phyloP scores from a whole-genome alignment of 2,888 invertebrate species.

The Eristalis pertinax region DNA sequence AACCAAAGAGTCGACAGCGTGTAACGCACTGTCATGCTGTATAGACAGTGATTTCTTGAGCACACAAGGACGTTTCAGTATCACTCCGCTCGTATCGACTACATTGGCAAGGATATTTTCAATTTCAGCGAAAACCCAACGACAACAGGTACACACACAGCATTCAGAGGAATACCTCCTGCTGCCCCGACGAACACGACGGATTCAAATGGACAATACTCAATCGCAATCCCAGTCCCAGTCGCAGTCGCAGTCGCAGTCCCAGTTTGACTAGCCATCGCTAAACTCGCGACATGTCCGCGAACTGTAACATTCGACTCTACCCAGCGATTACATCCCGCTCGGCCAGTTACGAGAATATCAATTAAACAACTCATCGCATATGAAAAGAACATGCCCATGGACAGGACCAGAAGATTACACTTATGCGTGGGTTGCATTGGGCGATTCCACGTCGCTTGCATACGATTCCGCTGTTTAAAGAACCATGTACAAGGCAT shows the following conservation, averaged over 20 bases:
- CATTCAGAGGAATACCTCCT: conserved; percentile 62
- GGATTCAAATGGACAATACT: conserved; percentile 22
- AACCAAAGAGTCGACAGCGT: background rate
- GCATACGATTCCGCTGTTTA: conserved; percentile 26
- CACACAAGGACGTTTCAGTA: conserved; percentile 49
- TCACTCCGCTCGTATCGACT: background rate
- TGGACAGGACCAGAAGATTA: conserved; percentile 48
- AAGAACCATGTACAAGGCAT: conserved; percentile 47
- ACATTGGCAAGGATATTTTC: conserved; percentile 23
- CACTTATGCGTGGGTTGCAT: conserved; percentile 55
- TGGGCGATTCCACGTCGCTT: conserved; percentile 28
- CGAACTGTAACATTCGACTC: conserved; percentile 61
- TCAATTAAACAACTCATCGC: conserved; percentile 69
- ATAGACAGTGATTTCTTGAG: background rate
- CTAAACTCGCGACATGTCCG: conserved; percentile 53
- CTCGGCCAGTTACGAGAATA: conserved; percentile 45
- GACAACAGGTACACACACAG: conserved; percentile 51
- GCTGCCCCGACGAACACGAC: conserved; percentile 34
- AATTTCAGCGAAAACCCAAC: conserved; percentile 37
- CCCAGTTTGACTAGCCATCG: conserved; percentile 19
- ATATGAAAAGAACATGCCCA: conserved; percentile 52
- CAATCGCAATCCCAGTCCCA: background rate
- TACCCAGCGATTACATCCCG: conserved; percentile 49
- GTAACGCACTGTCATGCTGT: background rate
- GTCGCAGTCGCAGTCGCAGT: too few relatives aligned